Evolutionary conservation across 2,888 invertebrate species (phyloP), one percentile per base, ranked within the genome.

Genomic region (Netelia melanura): DNA sequence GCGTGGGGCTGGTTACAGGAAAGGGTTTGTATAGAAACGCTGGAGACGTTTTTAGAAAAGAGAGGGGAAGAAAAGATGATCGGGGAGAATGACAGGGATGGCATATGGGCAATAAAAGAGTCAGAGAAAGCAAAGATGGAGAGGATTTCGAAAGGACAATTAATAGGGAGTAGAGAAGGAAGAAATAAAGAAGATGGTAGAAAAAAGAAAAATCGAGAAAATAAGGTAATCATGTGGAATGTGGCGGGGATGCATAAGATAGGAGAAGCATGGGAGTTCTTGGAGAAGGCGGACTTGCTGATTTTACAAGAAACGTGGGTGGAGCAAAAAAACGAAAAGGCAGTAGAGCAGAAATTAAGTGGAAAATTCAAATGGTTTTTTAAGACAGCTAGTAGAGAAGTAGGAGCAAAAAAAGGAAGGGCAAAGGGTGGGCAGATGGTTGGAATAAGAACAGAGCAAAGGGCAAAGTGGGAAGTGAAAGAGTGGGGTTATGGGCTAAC

Each of bases 311-410:
- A 61, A 10, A 38, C 44, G n/a, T 81, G 81, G 74, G 5, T 81
- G 54, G 62, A 74, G n/a, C n/a, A 48, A 8, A 62, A 74, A 65
- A 21, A 75, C n/a, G 61, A 81, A 14, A 65, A 81, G 14, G 43
- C 30, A 11, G 1, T 5, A 11, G 52, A 54, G 21, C 8, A 65
- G 11, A 68, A 38, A 25, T 21, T 43, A 14, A 80, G 64, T 38
- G 43, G 30, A 43, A 43, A 56, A 10, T 77, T 3, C 23, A 21
- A 58, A 17, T 77, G 76, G 76, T n/a, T 52, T n/a, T 38, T 52
- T 9, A 67, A 67, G 25, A 25, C 48, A 11, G 48, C 44, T 3
- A 52, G 23, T 6, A 75, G 52, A 64, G 48, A 43, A 11, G 6
- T n/a, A 48, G 14, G 48, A 10, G 61, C 23, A 74, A 48, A 23